Evolutionary conservation across 2,888 invertebrate genomes (phyloP).

Genomic region (Allolobophora icterica): DNA sequence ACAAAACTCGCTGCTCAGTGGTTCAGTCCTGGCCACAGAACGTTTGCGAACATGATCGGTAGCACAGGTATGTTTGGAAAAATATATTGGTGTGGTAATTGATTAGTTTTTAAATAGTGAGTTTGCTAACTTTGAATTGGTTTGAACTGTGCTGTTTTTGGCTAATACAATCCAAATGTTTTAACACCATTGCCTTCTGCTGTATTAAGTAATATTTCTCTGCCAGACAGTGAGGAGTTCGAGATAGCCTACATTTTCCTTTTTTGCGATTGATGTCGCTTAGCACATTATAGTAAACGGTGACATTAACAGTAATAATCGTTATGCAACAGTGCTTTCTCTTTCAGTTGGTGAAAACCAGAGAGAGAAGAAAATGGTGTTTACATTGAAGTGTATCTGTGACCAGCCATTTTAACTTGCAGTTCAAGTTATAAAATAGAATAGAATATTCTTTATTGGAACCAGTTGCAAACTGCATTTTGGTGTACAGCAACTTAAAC

Average conservation of each 20-base stretch:
- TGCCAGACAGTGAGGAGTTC: too few species aligned
- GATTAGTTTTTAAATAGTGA: neutral
- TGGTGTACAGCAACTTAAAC: too few species aligned
- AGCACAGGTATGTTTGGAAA: constrained; percentile 58
- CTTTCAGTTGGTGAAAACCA: too few species aligned
- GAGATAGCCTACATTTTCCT: neutral
- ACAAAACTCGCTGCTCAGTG: constrained; percentile 68
- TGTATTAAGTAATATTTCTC: neutral
- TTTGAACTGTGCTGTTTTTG: neutral
- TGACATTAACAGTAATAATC: neutral
- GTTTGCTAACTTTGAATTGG: neutral
- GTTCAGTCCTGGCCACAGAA: constrained; percentile 67
- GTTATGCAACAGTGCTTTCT: neutral
- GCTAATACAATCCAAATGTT: neutral
- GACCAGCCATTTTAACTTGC: too few species aligned
- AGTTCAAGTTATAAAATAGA: too few species aligned
- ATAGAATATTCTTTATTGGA: too few species aligned
- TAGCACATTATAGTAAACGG: neutral
- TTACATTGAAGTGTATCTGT: neutral
- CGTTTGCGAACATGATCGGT: constrained; percentile 67
- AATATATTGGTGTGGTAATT: neutral
- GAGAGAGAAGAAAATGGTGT: neutral
- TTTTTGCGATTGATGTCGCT: neutral
- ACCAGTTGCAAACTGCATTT: too few species aligned
- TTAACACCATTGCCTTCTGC: neutral